Base-by-base conservation (phyloP, 2,797 vertebrate genomes). In the Phoxinus dragarum region DNA sequence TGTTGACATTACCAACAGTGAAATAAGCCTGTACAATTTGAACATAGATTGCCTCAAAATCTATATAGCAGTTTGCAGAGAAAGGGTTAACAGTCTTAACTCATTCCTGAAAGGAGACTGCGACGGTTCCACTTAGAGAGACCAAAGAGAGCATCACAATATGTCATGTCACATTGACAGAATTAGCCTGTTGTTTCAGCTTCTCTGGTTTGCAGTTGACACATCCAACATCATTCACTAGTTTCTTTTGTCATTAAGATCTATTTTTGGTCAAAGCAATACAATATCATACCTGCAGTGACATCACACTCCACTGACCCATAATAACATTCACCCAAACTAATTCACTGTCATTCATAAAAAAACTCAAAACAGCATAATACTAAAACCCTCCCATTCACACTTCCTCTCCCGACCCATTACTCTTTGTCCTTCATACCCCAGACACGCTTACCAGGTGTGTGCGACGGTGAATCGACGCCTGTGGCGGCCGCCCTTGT, bases 401-500 rank as follows among this genome's bases (percentile, higher is more conserved):
- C 9, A 80, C 67, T 38, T 76, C 47, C 44, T 21, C 19, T 56
- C 38, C 10, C 2, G 93, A 92, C 94, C 95, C 94, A 93, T 12
- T 47, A 47, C 36, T 74, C 23, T 31, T 3, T 23, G 34, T 21
- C 31, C 31, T 38, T 54, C 49, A 79, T 12, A 40, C 38, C 40
- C 54, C 68, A 49, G 77, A 49, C 77, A 73, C 11, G 83, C 98
- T 98, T 98, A 99, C 98, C 98, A 99, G 56, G 98, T 99, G 93
- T 99, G 98, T 42, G 98, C 98, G 88, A 99, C 98, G 0, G 98
- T 99, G 94, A 99, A 99, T 87, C 98, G 96, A 0, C 98, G 96
- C 49, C 98, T 96, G 93, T 99, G 98, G 16, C 98, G 95, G 90
- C 98, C 97, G 95, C 98, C 98, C 94, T 98, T 98, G 93, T 98